These are phyloP conservation scores for Acrocephalus arundinaceus DNA, from an alignment of 2,113 vertebrate species.

Conservation along the genomic window DNA sequence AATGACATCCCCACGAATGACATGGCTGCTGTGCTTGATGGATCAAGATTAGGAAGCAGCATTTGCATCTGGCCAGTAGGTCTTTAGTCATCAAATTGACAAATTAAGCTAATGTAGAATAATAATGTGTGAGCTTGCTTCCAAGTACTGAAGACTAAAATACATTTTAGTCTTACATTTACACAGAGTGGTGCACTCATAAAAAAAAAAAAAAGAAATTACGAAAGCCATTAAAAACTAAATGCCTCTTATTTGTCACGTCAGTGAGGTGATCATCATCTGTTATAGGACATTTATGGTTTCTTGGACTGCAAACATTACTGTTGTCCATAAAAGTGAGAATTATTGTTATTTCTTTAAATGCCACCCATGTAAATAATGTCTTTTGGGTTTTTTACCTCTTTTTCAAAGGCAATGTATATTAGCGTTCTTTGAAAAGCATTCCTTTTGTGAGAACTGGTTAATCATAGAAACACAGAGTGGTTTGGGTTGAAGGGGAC, in stretches of 20 bases:
- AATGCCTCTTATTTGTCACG: slow-evolving; percentile 61
- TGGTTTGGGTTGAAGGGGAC: neutral
- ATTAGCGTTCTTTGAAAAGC: neutral
- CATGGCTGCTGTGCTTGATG: neutral
- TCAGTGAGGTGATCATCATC: slow-evolving; percentile 42
- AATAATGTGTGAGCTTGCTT: slow-evolving; percentile 64
- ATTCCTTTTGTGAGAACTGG: neutral
- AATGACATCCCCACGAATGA: neutral
- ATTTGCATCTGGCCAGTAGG: slow-evolving; percentile 70
- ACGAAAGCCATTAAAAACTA: slow-evolving; percentile 60
- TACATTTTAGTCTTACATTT: slow-evolving; percentile 31
- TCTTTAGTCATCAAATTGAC: slow-evolving; percentile 68
- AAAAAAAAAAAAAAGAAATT: slow-evolving; percentile 34
- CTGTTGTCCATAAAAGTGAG: slow-evolving; percentile 10
- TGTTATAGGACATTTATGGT: slow-evolving; percentile 49
- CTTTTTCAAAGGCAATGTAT: neutral
- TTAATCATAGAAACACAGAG: neutral
- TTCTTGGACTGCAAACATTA: slow-evolving; percentile 50
- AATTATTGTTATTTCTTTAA: slow-evolving; percentile 47
- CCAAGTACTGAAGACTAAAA: slow-evolving; percentile 48
- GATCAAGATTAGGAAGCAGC: slow-evolving; percentile 69
- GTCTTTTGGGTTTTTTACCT: neutral
- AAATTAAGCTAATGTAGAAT: slow-evolving; percentile 73
- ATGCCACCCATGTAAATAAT: slow-evolving; percentile 18
- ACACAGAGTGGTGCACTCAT: slow-evolving; percentile 48